phyloP scores from a whole-genome alignment of 1,140 invertebrate species.

The Eupeodes corollae region DNA sequence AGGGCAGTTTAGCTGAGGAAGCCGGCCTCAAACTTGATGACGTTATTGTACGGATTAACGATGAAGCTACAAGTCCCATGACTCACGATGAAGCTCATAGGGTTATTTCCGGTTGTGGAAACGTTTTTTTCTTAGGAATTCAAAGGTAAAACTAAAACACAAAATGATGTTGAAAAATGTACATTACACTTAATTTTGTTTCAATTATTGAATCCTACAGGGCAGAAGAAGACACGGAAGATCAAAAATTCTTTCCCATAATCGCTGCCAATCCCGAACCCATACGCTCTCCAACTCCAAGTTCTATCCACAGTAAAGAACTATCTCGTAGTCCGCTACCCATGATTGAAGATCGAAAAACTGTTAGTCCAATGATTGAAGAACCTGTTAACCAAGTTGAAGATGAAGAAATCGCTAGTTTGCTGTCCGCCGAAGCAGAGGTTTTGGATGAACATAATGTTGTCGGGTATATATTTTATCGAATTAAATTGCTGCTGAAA shows the following conservation, averaged over 20 bases:
- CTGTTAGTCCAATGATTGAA: slow-evolving; percentile 22
- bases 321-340: slow-evolving; percentile 4
- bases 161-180: neutral
- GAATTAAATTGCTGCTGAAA: neutral
- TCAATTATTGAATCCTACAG: neutral
- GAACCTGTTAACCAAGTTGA: slow-evolving; percentile 39
- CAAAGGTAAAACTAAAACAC: slow-evolving; percentile 14
- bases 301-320: slow-evolving; percentile 24
- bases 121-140: slow-evolving; percentile 62
- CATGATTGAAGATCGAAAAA: neutral
- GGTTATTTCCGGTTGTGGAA: slow-evolving; percentile 56
- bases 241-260: slow-evolving; percentile 6
- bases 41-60: slow-evolving; percentile 65
- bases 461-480: slow-evolving; percentile 45
- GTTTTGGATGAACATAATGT: slow-evolving; percentile 51
- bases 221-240: slow-evolving; percentile 7
- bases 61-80: slow-evolving; percentile 48
- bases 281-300: slow-evolving; percentile 6
- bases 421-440: slow-evolving; percentile 55
- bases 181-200: neutral
- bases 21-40: slow-evolving; percentile 73
- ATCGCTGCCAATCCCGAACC: slow-evolving; percentile 1
- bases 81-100: slow-evolving; percentile 72
- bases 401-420: slow-evolving; percentile 53
- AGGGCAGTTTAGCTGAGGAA: slow-evolving; percentile 66